phyloP scores from a whole-genome alignment of 2,888 invertebrate species.

The Callosobruchus maculatus region DNA sequence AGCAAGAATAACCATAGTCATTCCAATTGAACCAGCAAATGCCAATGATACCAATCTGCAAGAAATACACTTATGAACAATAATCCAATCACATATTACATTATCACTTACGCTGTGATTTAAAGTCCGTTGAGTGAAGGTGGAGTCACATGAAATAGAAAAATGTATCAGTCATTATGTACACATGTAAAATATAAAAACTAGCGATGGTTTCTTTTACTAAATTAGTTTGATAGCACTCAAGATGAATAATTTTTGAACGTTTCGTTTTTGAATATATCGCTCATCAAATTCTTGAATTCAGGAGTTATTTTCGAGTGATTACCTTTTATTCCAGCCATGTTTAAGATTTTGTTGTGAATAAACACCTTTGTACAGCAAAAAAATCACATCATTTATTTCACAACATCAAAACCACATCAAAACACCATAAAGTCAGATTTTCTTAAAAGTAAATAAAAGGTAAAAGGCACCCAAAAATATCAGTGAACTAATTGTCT shows the following conservation, averaged over 20 bases:
- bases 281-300: not conserved
- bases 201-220: no score
- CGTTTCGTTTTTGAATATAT: no score
- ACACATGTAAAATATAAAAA: no score
- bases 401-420: not conserved
- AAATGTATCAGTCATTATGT: not conserved
- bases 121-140: not conserved
- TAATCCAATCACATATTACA: not conserved
- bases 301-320: not conserved
- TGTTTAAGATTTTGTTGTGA: not conserved
- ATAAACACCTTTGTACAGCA: not conserved
- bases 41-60: constrained; percentile 79
- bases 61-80: not conserved
- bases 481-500: no score
- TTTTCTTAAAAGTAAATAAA: not conserved
- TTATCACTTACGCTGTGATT: not conserved
- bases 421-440: not conserved
- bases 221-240: not conserved
- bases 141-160: not conserved
- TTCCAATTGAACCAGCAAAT: constrained; percentile 92
- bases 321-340: not conserved
- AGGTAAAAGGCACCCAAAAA: not conserved
- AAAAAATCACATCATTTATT: not conserved
- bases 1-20: constrained; percentile 94
- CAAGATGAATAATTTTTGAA: not conserved